These are phyloP conservation scores for Hymenochirus boettgeri DNA, from an alignment of 2,113 vertebrate genomes.

Conservation along the genomic window DNA sequence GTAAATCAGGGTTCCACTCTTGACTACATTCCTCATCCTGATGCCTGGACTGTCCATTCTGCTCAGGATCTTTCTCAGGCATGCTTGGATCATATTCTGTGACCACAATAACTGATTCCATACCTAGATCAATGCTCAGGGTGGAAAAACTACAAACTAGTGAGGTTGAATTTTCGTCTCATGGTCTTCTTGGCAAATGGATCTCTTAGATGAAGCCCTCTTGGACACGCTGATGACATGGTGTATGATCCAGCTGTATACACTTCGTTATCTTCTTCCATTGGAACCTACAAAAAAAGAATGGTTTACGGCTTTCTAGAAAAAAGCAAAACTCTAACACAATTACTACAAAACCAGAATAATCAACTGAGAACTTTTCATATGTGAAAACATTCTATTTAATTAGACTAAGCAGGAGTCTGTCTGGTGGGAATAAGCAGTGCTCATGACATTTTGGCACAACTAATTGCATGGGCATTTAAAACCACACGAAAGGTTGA, in stretches of 20 bases:
- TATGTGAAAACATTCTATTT: too few species aligned
- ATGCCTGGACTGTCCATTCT: constrained; percentile 49
- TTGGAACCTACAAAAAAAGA: constrained; percentile 35
- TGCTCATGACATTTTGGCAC: too few species aligned
- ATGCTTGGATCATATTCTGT: constrained; percentile 75
- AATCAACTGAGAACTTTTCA: too few species aligned
- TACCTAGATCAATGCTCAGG: constrained; percentile 61
- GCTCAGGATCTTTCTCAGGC: constrained; percentile 47
- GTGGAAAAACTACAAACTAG: constrained; percentile 48
- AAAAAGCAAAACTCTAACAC: too few species aligned
- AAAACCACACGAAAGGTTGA: too few species aligned
- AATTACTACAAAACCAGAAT: too few species aligned
- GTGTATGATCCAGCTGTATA: constrained; percentile 52
- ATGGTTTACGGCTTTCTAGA: too few species aligned
- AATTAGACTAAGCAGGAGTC: too few species aligned
- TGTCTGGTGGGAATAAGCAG: too few species aligned
- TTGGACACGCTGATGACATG: constrained; percentile 75
- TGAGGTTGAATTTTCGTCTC: constrained; percentile 57
- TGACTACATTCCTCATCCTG: constrained; percentile 59
- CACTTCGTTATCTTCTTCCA: constrained; percentile 51
- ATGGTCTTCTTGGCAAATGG: constrained; percentile 56
- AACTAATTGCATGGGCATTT: too few species aligned
- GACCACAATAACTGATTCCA: constrained; percentile 91
- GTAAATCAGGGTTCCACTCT: constrained; percentile 43
- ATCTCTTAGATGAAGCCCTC: constrained; percentile 60